Base-by-base conservation (phyloP, 35 echinoderm and acorn worm genomes). In the Nesometra sesokonis region DNA sequence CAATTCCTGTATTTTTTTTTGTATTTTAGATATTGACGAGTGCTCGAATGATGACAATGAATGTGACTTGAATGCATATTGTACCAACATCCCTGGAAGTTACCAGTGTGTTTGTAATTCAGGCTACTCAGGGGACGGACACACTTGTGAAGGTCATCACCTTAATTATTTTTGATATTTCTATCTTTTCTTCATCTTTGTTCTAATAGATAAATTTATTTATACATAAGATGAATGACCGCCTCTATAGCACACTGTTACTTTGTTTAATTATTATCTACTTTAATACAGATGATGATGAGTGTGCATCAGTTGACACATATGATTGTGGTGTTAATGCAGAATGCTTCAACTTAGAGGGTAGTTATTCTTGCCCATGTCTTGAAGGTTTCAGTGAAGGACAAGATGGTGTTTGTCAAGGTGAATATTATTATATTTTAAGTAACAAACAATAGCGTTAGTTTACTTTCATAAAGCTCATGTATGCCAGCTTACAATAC, bases 1-100 rank as follows among this genome's bases (percentile, higher is more conserved):
- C n/a, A n/a, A n/a, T n/a, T n/a, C n/a, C n/a, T 43, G 38, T 43
- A 43, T 43, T 43, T 4, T 43, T 43, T 43, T 43, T 7, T 43
- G 38, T 34, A 15, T 27, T 78, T 40, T 32, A 91, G 90, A 95
- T 81, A 34, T 86, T 37, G 85, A 91, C 43, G 89, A 95, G 27
- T 95, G 93, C 84, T 35, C 35, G 0, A 47, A 37, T 27, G 84
- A 8, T 11, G 36, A 88, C 0, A 35, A 85, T 47, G 77, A 38
- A 4, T 95, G 93, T 79, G 78, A 91, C 35, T 0, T 23, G 31
- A 86, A 91, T 52, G 93, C 93, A 0, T 78, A 29, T 23, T 95
- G 93, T 67, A 78, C 91, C 35, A 91, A 95, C 67, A 95, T 84
- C 8, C 46, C 32, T 30, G 93, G 93, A 4, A 88, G 86, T 31